Base-by-base conservation (phyloP, 53 echinoderm and acorn worm genomes). In the Zoroaster sp. region DNA sequence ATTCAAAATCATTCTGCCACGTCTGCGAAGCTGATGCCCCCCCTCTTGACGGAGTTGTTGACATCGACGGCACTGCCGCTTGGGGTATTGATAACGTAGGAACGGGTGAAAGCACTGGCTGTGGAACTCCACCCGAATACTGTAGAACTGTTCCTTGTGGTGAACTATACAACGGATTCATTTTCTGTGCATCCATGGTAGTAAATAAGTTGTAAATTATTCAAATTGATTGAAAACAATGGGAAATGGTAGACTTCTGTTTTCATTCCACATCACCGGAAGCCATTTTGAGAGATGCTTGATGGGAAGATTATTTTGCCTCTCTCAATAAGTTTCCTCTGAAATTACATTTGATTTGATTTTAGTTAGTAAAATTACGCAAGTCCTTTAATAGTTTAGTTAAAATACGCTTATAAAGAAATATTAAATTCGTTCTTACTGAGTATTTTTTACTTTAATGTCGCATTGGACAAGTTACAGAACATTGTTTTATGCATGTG, bases 1-100 rank as follows among this genome's bases (percentile, higher is more conserved):
- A 89, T 51, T 89, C 89, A 72, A 89, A 89, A 37, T 89, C 89
- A 72, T 89, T 80, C 14, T 89, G 89, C 71, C 79, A 89, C 79
- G 69, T 80, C 72, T 89, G 89, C 32, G 89, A 89, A 3, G 33
- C 39, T 66, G 88, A 76, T 18, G 74, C 21, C 13, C 70, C 21
- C 21, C 63, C 47, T 31, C 46, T 46, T 30, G 66, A 34, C 15
- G 33, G 6, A 33, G 71, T 11, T 14, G 49, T 31, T 15, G 71
- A 54, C 21, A 47, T 35, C 17, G 42, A 15, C 47, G 40, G 28
- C 77, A 12, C 38, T 17, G 40, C 23, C 21, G 40, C 45, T 41
- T 5, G 13, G 66, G 75, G 23, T 37, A 42, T 66, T 13, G 30
- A 30, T 32, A 41, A 28, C 2, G 68, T 67, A 21, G 68, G 83